Evolutionary conservation across 2,113 vertebrate genomes (phyloP).

Genomic region (Platichthys flesus): DNA sequence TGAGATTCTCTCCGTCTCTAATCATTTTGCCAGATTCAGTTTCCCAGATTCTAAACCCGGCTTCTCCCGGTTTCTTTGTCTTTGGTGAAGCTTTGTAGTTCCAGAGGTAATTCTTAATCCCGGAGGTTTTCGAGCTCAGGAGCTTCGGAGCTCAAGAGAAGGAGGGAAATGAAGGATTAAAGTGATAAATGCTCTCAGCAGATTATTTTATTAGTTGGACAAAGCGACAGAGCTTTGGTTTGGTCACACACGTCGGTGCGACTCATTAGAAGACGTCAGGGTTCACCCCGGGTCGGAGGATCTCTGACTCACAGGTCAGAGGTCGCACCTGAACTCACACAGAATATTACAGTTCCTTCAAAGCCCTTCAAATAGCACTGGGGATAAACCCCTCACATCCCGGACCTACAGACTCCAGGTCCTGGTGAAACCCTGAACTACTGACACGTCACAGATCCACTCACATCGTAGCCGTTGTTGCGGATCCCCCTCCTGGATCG

Average conservation of each 20-base stretch:
- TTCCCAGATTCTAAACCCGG: neutral
- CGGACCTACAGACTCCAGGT: no score
- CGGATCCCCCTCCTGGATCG: conserved; percentile 92
- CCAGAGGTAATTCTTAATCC: conserved; percentile 50
- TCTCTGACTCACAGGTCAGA: conserved; percentile 34
- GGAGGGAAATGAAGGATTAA: neutral
- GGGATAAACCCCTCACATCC: no score
- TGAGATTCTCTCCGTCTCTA: neutral
- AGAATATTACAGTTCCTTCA: no score
- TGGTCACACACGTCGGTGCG: conserved; percentile 1
- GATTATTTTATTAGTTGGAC: conserved; percentile 31
- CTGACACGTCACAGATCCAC: conserved; percentile 55
- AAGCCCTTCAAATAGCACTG: no score
- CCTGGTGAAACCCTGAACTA: no score
- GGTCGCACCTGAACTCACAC: neutral
- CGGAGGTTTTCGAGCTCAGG: conserved; percentile 14
- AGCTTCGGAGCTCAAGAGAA: neutral
- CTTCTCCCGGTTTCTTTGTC: neutral
- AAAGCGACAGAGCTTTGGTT: conserved; percentile 29
- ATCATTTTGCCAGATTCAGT: no score
- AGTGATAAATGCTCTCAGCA: neutral
- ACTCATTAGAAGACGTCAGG: neutral
- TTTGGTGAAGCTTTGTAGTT: conserved; percentile 50
- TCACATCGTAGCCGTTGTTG: conserved; percentile 97
- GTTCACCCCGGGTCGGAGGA: neutral